Base-by-base conservation (phyloP, 2,797 vertebrate species). In the Phrynocephalus guinanensis region DNA sequence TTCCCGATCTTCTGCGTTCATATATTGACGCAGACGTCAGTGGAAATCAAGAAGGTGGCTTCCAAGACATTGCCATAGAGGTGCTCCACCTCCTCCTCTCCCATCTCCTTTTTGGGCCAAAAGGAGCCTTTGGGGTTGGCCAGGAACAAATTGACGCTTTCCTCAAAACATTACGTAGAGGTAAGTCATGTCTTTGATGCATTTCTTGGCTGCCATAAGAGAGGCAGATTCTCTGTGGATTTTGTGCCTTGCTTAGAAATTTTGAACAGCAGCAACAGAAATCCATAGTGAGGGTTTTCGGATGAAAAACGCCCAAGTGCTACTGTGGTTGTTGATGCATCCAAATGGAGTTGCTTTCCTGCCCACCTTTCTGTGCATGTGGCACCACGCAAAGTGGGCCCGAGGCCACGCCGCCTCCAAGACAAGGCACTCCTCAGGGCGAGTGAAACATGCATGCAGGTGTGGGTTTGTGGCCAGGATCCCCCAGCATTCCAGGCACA, bases 11-110 rank as follows among this genome's bases (percentile, higher is more conserved):
- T 91, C 96, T 99, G 95, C 98, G 99, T 87, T 99, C 99, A 84
- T 99, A 99, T 96, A 98, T 99, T 95, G 99, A 99, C 98, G 98
- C 98, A 5, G 99, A 99, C 97, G 98, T 99, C 73, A 97, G 99
- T 93, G 98, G 98, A 95, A 99, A 97, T 97, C 99, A 99, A 97
- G 99, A 99, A 99, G 99, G 99, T 99, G 99, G 99, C 98, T 99
- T 99, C 97, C 99, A 99, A 95, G 99, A 99, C 96, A 99, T 99
- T 96, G 98, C 99, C 93, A 99, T 99, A 98, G 99, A 99, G 97
- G 98, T 99, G 96, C 97, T 99, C 96, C 99, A 99, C 97, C 98
- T 99, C 94, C 98, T 99, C 95, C 99, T 99, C 96, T 99, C 99
- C 96, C 99, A 99, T 97, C 98, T 99, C 95, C 98, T 99, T 86